These are phyloP conservation scores for Stichodactyla helianthus DNA, from an alignment of 64 coral and sea anemone genomes.

Conservation along the genomic window DNA sequence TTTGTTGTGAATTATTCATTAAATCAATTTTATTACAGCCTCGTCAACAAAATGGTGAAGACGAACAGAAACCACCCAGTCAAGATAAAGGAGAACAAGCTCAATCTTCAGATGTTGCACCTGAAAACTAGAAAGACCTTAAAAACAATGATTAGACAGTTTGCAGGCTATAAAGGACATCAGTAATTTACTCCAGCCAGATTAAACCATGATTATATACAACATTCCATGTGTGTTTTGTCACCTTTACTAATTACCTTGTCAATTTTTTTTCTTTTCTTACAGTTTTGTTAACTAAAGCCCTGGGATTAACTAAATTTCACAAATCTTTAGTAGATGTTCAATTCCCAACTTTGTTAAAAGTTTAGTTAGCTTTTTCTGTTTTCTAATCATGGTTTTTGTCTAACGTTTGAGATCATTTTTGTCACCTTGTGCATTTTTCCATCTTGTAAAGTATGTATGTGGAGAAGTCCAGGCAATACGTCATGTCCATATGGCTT, in stretches of 20 bases:
- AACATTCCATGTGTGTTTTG: neutral
- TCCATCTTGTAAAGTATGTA: constrained; percentile 38
- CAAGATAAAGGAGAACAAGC: constrained; percentile 11
- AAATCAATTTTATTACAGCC: neutral
- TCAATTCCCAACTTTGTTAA: constrained; percentile 4
- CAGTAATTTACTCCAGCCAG: constrained; percentile 22
- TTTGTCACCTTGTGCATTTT: constrained; percentile 20
- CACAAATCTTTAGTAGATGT: neutral
- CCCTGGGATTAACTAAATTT: constrained; percentile 16
- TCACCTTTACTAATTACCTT: neutral
- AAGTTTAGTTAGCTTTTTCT: neutral
- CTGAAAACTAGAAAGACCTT: constrained; percentile 18
- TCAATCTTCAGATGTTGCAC: constrained; percentile 3
- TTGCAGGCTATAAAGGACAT: constrained; percentile 7
- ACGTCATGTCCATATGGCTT: constrained; percentile 5
- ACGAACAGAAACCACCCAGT: constrained; percentile 13
- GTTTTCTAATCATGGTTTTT: constrained; percentile 29
- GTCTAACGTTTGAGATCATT: constrained; percentile 34
- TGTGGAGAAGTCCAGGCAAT: constrained; percentile 14
- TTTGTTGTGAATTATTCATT: neutral
- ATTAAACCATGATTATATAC: constrained; percentile 20
- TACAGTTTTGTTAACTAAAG: constrained; percentile 3
- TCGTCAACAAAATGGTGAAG: neutral
- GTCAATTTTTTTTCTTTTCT: too few species aligned
- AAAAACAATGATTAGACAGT: neutral